Evolutionary conservation across 2,113 vertebrate genomes (phyloP).

Genomic region (Leptosomus discolor): DNA sequence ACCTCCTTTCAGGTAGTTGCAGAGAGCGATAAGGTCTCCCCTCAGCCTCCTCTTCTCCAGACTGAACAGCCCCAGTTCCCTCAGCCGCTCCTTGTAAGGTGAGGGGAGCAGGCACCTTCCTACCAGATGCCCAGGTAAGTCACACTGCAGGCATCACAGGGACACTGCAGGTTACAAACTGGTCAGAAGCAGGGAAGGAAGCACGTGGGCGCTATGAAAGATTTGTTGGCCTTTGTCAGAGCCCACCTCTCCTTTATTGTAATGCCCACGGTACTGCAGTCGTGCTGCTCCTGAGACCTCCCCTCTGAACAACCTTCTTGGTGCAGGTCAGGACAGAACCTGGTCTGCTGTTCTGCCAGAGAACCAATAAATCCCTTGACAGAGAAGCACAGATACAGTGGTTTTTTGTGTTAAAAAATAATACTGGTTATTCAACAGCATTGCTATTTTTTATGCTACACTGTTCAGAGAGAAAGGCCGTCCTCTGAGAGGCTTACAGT

Average conservation of each 20-base stretch:
- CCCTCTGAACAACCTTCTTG: not conserved
- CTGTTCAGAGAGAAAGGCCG: not conserved
- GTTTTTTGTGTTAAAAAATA: not conserved
- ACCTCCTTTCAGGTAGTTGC: too few relatives aligned
- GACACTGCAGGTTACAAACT: too few relatives aligned
- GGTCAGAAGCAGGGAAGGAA: not conserved
- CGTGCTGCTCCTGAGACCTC: not conserved
- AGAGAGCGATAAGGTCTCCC: too few relatives aligned
- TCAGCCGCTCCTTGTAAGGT: too few relatives aligned
- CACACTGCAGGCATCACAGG: too few relatives aligned
- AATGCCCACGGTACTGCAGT: too few relatives aligned
- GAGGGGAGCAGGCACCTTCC: too few relatives aligned
- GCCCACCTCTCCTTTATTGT: not conserved
- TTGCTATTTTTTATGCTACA: constrained; percentile 26
- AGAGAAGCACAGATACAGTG: not conserved
- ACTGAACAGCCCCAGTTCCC: too few relatives aligned
- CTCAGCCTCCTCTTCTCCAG: too few relatives aligned
- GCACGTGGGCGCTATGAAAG: rapidly evolving
- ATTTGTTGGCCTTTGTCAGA: not conserved
- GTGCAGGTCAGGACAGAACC: not conserved
- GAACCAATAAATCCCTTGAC: not conserved
- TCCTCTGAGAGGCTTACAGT: constrained; percentile 31
- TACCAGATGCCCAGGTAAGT: too few relatives aligned
- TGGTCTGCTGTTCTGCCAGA: rapidly evolving
- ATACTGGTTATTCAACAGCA: constrained; percentile 4